These are phyloP conservation scores for Cryptophagus acutangulus DNA, from an alignment of 2,888 invertebrate genomes.

Conservation along the genomic window DNA sequence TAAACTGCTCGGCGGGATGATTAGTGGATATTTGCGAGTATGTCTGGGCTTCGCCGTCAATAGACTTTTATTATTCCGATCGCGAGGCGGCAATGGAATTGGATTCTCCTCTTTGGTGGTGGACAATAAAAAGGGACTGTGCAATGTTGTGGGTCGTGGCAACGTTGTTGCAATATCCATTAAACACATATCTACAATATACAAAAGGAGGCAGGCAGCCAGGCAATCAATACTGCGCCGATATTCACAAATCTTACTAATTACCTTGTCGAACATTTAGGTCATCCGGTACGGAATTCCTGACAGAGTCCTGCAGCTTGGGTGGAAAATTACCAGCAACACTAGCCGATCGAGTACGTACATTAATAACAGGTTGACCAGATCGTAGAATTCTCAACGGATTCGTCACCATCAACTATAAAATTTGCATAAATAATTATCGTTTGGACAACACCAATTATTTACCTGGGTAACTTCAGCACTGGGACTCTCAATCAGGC, in stretches of 20 bases:
- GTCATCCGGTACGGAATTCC: constrained; percentile 36
- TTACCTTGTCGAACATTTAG: constrained; percentile 30
- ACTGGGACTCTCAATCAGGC: constrained; percentile 69
- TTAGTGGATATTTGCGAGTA: constrained; percentile 75
- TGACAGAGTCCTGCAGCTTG: constrained; percentile 28
- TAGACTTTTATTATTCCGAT: constrained; percentile 61
- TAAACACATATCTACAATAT: no score
- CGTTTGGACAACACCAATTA: constrained; percentile 28
- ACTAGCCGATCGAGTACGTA: constrained; percentile 37
- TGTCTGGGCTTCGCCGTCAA: constrained; percentile 64
- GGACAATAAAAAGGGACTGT: no score
- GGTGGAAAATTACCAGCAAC: constrained; percentile 35
- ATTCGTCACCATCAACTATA: constrained; percentile 49
- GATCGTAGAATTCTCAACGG: constrained; percentile 63
- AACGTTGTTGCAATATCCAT: constrained; percentile 27
- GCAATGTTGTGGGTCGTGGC: constrained; percentile 22
- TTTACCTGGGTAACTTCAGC: constrained; percentile 43
- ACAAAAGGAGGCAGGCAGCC: no score
- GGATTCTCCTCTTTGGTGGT: constrained; percentile 64
- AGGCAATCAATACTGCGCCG: no score
- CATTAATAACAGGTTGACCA: constrained; percentile 54
- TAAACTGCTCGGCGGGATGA: constrained; percentile 62
- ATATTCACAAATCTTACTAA: neutral
- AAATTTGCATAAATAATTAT: constrained; percentile 31
- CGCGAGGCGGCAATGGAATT: constrained; percentile 74